Evolutionary conservation across 2,888 invertebrate species (phyloP), one percentile per base, ranked within the genome.

Genomic region (Pimpla rufipes): DNA sequence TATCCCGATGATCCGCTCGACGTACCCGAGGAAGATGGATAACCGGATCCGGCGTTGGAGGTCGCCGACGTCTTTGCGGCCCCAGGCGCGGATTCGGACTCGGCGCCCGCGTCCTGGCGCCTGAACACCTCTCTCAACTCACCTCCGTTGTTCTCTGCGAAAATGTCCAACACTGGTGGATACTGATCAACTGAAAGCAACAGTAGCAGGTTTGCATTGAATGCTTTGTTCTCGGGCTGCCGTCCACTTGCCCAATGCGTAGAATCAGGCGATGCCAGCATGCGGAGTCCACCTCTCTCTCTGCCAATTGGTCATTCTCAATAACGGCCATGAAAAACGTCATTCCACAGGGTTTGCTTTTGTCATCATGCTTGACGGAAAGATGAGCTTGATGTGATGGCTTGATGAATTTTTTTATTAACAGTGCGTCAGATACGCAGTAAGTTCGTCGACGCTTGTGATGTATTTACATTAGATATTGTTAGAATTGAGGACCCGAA

Each of bases 91-190:
- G 83, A 37, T 16, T 47, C 59, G n/a, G 81, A 66, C 6, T 81
- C 75, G 29, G 23, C 67, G 3, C 50, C 78, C 23, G 75, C 52
- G 40, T 76, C 88, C 47, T 90, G 89, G 8, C 90, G 89, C 78
- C 87, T 89, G 47, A 68, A 71, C 29, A 88, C 47, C 55, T 87
- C 87, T 76, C 79, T 89, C 66, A 80, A 76, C 52, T 88, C 89
- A 6, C 84, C 90, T 18, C 88, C 89, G 75, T 88, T 85, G 85
- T 88, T 83, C 18, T 92, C 93, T 93, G 92, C 85, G 89, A 92
- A 92, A 90, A 93, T 88, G 88, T 90, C 90, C 87, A 85, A 85
- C 55, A 76, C 85, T 83, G 82, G 71, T 77, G 81, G 78, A 70
- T 66, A 78, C 40, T 64, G 76, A 77, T 83, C 81, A 78, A 81